Conservation (phyloP, 2,797 vertebrate genomes). For the Smutsia temminckii region DNA sequence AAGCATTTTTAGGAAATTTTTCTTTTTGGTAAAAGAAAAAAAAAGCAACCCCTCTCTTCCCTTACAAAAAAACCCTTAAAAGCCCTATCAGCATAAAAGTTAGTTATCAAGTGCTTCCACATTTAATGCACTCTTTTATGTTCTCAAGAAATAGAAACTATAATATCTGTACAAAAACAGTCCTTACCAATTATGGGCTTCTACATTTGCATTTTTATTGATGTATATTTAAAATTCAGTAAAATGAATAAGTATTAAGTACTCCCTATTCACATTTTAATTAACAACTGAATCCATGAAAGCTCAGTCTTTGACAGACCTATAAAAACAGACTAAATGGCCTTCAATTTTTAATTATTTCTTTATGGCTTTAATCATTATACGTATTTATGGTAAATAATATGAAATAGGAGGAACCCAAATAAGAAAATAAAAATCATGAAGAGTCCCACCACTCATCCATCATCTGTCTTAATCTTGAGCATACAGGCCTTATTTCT, state of each 20-base stretch:
- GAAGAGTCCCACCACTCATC: neutral
- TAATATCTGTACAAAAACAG: neutral
- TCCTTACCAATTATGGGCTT: neutral
- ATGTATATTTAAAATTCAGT: slow-evolving; percentile 20
- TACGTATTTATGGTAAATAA: slow-evolving; percentile 18
- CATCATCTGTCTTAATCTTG: neutral
- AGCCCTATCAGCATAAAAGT: neutral
- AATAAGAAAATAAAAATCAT: neutral
- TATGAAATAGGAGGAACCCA: neutral
- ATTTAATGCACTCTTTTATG: neutral
- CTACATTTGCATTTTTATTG: slow-evolving; percentile 47
- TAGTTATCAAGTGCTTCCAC: slow-evolving; percentile 8
- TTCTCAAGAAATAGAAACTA: slow-evolving; percentile 23
- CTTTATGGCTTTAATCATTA: neutral
- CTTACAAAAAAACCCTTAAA: neutral
- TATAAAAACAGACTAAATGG: slow-evolving; percentile 9
- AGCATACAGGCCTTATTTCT: neutral
- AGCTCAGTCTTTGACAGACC: neutral
- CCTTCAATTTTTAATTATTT: slow-evolving; percentile 49
- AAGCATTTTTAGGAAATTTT: neutral
- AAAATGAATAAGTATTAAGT: slow-evolving; percentile 33
- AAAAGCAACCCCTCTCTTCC: neutral
- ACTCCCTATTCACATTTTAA: slow-evolving; percentile 35
- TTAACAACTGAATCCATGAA: slow-evolving; percentile 25
- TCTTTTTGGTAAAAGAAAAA: slow-evolving; percentile 13